phyloP scores from a whole-genome alignment of 2,797 vertebrate species.

The Sandelia bainsii region DNA sequence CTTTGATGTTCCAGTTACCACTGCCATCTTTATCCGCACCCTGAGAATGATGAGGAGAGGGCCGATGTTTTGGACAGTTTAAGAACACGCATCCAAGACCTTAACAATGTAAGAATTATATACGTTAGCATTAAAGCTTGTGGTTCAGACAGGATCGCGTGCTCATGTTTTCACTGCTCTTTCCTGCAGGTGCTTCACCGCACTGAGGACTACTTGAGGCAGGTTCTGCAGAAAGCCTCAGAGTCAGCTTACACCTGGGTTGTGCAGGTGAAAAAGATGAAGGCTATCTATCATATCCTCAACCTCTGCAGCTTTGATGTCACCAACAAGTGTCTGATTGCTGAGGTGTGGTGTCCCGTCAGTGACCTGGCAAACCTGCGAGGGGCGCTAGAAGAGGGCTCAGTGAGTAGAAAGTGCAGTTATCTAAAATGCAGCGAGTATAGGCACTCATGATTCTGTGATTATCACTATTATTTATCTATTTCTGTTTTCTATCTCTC shows the following conservation, averaged over 20 bases:
- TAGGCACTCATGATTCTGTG: no score
- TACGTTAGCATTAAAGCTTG: constrained; percentile 81
- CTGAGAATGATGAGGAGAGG: constrained; percentile 90
- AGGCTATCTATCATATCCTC: constrained; percentile 96
- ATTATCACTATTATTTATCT: no score
- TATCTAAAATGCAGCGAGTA: not conserved
- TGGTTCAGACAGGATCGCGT: constrained; percentile 30
- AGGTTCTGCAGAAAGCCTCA: constrained; percentile 93
- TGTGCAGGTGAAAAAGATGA: constrained; percentile 97
- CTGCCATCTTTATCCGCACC: constrained; percentile 96
- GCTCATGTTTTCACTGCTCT: not conserved
- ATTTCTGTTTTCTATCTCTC: no score
- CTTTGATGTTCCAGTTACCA: constrained; percentile 87
- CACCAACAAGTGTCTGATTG: constrained; percentile 98
- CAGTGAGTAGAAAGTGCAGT: constrained; percentile 83
- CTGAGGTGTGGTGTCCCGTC: constrained; percentile 97
- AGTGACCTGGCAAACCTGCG: constrained; percentile 89
- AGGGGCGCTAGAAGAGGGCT: constrained; percentile 92
- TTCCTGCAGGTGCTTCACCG: constrained; percentile 91
- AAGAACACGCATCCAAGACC: constrained; percentile 92
- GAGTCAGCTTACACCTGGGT: constrained; percentile 92
- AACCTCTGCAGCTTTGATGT: constrained; percentile 98
- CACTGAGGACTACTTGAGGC: constrained; percentile 95
- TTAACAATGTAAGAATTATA: constrained; percentile 87
- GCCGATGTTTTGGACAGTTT: constrained; percentile 90